These are phyloP conservation scores for Lontra canadensis DNA, from an alignment of 2,113 vertebrate genomes.

Conservation along the genomic window DNA sequence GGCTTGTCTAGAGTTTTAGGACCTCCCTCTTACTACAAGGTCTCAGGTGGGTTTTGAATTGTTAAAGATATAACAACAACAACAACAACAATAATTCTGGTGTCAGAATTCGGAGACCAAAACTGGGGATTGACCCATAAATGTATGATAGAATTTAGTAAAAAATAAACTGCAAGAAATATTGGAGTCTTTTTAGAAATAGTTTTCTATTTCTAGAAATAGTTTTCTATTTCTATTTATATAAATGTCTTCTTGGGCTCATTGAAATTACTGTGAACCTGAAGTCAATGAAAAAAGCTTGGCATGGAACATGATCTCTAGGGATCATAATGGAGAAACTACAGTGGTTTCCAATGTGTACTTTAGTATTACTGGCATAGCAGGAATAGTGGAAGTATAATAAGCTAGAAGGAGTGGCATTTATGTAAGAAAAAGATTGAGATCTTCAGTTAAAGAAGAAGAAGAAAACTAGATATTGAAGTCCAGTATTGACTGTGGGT, in stretches of 20 bases:
- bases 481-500: neutral
- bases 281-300: neutral
- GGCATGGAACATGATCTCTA: neutral
- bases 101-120: neutral
- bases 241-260: neutral
- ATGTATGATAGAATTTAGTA: neutral
- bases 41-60: neutral
- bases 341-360: neutral
- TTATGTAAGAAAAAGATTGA: neutral
- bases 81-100: too few species aligned
- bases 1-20: neutral
- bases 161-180: neutral
- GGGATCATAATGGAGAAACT: slow-evolving; percentile 7
- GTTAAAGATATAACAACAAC: neutral
- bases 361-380: neutral
- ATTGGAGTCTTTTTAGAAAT: neutral
- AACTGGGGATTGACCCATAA: neutral
- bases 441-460: neutral
- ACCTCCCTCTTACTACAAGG: neutral
- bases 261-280: neutral
- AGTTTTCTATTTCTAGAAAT: too few species aligned
- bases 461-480: neutral
- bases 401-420: neutral
- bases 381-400: neutral
- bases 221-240: too few species aligned